Evolutionary conservation across 35 echinoderm and acorn worm species (phyloP).

Genomic region (Acanthaster planci): DNA sequence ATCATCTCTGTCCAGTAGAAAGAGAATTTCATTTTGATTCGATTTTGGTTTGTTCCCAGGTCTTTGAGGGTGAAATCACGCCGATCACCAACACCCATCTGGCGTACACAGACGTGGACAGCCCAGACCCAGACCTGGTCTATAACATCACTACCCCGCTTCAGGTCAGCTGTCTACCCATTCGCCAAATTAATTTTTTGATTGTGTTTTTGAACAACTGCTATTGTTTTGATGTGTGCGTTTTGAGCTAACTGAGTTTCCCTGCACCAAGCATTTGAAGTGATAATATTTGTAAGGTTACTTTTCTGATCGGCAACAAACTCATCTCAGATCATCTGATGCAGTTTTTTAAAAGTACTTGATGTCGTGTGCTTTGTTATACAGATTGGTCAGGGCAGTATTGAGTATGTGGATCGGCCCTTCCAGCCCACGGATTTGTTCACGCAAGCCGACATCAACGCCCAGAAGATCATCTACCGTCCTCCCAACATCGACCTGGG

Average conservation of each 20-base stretch:
- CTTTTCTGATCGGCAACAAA: too few species aligned
- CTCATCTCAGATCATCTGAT: too few species aligned
- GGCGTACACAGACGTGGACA: conserved; percentile 90
- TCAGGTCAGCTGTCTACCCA: not conserved
- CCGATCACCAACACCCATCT: conserved; percentile 57
- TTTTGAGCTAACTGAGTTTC: too few species aligned
- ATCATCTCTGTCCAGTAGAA: not conserved
- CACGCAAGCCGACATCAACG: conserved; percentile 95
- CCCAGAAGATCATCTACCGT: conserved; percentile 88
- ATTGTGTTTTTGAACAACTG: too few species aligned
- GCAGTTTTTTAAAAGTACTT: too few species aligned
- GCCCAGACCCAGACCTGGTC: conserved; percentile 62
- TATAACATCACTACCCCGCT: conserved; percentile 94
- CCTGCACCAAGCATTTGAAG: too few species aligned
- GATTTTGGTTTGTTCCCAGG: conserved; percentile 40
- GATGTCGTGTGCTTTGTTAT: not conserved
- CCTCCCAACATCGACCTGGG: conserved; percentile 69
- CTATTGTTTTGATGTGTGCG: too few species aligned
- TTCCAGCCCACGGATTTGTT: conserved; percentile 61
- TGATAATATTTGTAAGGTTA: too few species aligned
- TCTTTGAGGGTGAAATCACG: conserved; percentile 68
- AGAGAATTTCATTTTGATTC: not conserved
- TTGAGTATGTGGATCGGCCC: conserved; percentile 79
- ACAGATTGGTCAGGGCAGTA: conserved; percentile 45
- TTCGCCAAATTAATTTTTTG: too few species aligned